Evolutionary conservation across 1,140 invertebrate species (phyloP).

Genomic region (Rhopalosiphum padi): DNA sequence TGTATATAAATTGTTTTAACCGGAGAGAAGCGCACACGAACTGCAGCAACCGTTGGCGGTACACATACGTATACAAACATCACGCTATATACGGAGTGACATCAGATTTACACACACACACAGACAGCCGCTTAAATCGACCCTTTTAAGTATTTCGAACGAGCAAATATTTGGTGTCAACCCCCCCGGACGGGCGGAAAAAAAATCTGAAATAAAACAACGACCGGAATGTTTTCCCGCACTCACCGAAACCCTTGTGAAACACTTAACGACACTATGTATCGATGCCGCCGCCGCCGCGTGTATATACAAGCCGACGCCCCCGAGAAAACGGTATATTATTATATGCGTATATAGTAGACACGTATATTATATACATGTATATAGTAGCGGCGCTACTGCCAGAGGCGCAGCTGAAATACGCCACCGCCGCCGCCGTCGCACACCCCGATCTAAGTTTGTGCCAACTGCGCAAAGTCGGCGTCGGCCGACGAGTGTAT

Average conservation of each 20-base stretch:
- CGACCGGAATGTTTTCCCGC: slow-evolving; percentile 16
- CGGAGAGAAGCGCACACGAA: neutral
- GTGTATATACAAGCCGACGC: slow-evolving; percentile 31
- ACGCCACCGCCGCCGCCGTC: neutral
- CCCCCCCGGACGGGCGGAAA: neutral
- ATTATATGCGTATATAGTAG: neutral
- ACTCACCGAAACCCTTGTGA: slow-evolving; percentile 40
- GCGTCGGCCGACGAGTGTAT: neutral
- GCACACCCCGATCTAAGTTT: slow-evolving; percentile 13
- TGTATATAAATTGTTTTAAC: neutral
- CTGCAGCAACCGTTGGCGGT: neutral
- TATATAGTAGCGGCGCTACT: neutral
- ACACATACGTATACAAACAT: neutral
- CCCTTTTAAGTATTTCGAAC: slow-evolving; percentile 30
- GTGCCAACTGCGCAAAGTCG: neutral
- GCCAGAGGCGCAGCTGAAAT: slow-evolving; percentile 33
- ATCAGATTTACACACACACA: slow-evolving; percentile 22
- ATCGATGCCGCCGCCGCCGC: slow-evolving; percentile 13
- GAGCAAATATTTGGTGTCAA: slow-evolving; percentile 57
- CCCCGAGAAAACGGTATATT: slow-evolving; percentile 20
- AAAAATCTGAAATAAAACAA: slow-evolving; percentile 36
- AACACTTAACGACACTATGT: slow-evolving; percentile 56
- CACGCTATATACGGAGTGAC: neutral
- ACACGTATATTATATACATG: neutral
- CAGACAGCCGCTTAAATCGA: slow-evolving; percentile 5